Evolutionary conservation across 53 echinoderm and acorn worm genomes (phyloP).

Genomic region (Holothuria leucospilota): DNA sequence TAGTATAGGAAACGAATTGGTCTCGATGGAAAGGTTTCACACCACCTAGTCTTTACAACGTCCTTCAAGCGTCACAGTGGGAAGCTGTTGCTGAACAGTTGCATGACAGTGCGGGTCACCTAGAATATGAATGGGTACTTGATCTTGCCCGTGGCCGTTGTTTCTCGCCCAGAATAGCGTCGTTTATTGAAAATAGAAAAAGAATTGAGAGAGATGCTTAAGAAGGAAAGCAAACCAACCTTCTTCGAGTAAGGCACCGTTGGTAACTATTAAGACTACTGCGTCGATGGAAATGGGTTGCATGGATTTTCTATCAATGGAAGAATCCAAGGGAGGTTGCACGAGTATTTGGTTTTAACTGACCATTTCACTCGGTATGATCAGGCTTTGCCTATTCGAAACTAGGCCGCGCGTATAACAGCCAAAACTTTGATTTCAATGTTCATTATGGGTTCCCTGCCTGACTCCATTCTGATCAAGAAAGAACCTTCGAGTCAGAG

Average conservation of each 20-base stretch:
- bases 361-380: constrained; percentile 74
- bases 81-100: too few species aligned
- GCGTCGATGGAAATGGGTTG: constrained; percentile 52
- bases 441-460: constrained; percentile 75
- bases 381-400: constrained; percentile 55
- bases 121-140: too few species aligned
- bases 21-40: too few species aligned
- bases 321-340: constrained; percentile 53
- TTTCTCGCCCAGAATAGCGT: too few species aligned
- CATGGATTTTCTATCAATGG: constrained; percentile 48
- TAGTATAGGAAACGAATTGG: too few species aligned
- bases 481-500: constrained; percentile 56
- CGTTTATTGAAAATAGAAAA: too few species aligned
- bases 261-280: constrained; percentile 24
- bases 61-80: too few species aligned
- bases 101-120: too few species aligned
- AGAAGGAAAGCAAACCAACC: background rate
- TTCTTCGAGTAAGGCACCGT: constrained; percentile 11
- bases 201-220: constrained; percentile 28
- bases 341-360: constrained; percentile 56
- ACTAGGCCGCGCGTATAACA: too few species aligned
- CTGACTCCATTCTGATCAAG: constrained; percentile 69
- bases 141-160: too few species aligned
- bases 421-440: constrained; percentile 54
- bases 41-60: too few species aligned